Evolutionary conservation across 2,888 invertebrate genomes (phyloP), one percentile per base, ranked within the genome.

Genomic region (Dynastes tityus): DNA sequence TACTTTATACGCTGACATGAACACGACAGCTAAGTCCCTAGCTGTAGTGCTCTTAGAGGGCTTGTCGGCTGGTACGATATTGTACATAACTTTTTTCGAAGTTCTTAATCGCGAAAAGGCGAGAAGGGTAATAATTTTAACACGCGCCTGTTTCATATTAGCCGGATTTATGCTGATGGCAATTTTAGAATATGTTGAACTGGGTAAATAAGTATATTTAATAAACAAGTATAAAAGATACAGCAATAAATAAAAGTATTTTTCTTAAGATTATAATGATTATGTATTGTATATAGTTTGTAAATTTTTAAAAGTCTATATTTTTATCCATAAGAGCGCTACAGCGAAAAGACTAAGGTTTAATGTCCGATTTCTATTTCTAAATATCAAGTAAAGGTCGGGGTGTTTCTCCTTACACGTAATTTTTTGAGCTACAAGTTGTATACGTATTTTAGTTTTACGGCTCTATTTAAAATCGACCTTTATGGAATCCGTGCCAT

Each of bases 11-110:
- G 84, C 87, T 2, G 84, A 88, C 76, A 84, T 84, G 81, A 86
- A 88, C 51, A 86, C 87, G 1, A 84, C 84, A 77, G 85, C 86
- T 2, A 90, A 89, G 82, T 87, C 88, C 4, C 84, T 88, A 9
- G 87, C 88, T 53, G 85, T 90, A 3, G 89, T 88, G 13, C 82
- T 88, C 16, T 82, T 90, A 51, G 89, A 90, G 86, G 90, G 90
- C 2, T 82, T 90, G 58, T 90, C 90, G 40, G 89, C 90, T 3
- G 90, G 90, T 58, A 90, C 90, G 32, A 89, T 91, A 79, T 85
- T 91, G 70, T 91, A 91, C 82, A 90, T 91, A 76, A 90, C 90
- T 2, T 90, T 91, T 83, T 90, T 90, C 82, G 90, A 91, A 84
- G 89, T 90, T 32, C 84, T 90, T 53, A 89, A 89, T 80, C 85